A percentile compares a stretch with the other conserved stretches of the same genome.
Evolutionary conservation across 2,113 vertebrate genomes (phyloP).

Genomic region (Serinus canaria): DNA sequence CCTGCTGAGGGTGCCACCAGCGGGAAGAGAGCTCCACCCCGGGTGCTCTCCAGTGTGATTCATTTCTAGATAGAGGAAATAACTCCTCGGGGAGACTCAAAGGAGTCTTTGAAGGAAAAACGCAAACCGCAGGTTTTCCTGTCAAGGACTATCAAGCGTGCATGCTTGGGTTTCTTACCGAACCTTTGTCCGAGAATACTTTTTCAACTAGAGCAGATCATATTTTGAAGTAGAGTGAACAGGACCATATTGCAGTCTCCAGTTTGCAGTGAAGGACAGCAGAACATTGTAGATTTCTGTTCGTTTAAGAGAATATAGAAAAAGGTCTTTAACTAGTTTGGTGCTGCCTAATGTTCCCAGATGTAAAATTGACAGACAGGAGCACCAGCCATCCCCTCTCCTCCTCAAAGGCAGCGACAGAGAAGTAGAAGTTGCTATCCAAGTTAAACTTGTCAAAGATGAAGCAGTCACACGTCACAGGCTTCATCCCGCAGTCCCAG

Average conservation of each 20-base stretch:
- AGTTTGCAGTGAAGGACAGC: not conserved
- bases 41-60: not conserved
- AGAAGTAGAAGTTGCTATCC: not conserved
- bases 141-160: not conserved
- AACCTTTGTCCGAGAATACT: too few relatives aligned
- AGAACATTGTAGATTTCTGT: accelerated
- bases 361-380: not conserved
- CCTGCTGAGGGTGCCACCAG: not conserved
- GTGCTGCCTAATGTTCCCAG: not conserved
- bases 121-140: not conserved
- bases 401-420: not conserved
- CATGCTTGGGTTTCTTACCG: accelerated
- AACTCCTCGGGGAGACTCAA: accelerated
- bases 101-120: not conserved
- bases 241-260: accelerated
- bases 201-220: accelerated
- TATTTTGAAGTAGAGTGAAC: not conserved
- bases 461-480: not conserved
- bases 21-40: not conserved
- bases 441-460: not conserved
- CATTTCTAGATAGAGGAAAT: accelerated
- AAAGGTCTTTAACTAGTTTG: not conserved
- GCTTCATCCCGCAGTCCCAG: not conserved
- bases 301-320: not conserved
- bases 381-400: not conserved